Evolutionary conservation across 35 echinoderm and acorn worm genomes (phyloP).

Genomic region (Hemicentrotus pulcherrimus): DNA sequence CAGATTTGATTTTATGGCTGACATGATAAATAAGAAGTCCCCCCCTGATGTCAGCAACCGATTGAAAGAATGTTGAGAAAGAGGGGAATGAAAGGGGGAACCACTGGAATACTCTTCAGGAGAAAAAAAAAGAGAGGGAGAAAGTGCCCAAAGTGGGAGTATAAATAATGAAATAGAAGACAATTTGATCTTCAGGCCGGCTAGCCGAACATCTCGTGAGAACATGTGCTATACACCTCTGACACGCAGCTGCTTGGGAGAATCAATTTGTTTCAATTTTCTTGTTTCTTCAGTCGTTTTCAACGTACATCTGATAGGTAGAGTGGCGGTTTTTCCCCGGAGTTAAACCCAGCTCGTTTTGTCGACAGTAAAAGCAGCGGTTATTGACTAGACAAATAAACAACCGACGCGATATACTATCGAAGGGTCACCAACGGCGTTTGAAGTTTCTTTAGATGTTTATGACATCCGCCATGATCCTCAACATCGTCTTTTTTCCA

Average conservation of each 20-base stretch:
- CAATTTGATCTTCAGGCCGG: not conserved
- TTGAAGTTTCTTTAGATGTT: not conserved
- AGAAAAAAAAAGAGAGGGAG: not conserved
- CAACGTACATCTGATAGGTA: not conserved
- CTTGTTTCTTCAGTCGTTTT: slow-evolving; percentile 9
- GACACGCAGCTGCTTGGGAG: not conserved
- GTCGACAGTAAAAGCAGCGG: not conserved
- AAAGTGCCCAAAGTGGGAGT: too few species aligned
- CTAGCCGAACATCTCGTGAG: not conserved
- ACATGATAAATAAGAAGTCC: not conserved
- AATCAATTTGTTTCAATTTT: slow-evolving; percentile 20
- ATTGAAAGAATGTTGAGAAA: not conserved
- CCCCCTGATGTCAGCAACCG: not conserved
- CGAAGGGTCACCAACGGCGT: not conserved
- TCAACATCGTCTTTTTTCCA: not conserved
- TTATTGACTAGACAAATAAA: slow-evolving; percentile 13
- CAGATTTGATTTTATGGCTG: not conserved
- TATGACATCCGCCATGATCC: not conserved
- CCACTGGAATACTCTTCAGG: not conserved
- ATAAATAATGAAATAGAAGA: not conserved
- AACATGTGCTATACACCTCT: not conserved
- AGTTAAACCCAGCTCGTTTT: not conserved
- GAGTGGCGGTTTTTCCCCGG: not conserved
- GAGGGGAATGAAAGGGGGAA: not conserved
- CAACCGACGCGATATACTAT: not conserved